Evolutionary conservation across 2,888 invertebrate species (phyloP), one percentile per base, ranked within the genome.

Genomic region (Aspidiotus rigidus): DNA sequence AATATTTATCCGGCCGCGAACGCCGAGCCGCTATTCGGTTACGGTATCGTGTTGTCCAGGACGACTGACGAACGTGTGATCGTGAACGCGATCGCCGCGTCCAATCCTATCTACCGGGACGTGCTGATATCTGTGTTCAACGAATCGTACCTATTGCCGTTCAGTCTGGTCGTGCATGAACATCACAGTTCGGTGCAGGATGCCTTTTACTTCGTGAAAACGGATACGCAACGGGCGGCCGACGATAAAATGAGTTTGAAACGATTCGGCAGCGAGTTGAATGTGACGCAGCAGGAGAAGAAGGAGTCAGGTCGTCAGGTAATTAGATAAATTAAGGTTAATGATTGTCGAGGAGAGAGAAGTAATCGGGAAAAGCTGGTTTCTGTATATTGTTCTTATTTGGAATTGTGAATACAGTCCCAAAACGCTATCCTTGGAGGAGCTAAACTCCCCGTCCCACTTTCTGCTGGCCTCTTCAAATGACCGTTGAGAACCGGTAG

Each of bases 71-170:
- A 89, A 9, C 85, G 88, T 75, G 90, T 92, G 44, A 86, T 91
- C 28, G 87, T 92, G 42, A 77, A 76, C 7, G 89, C 92, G 74
- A 92, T 92, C 11, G 91, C 92, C 0, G 89, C 90, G 1, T 92
- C 93, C 0, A 93, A 93, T 77, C 87, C 91, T 42, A 93, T 94
- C 73, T 91, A 93, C 78, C 83, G 89, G 44, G 93, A 94, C 78
- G 93, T 94, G 3, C 92, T 93, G 77, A 93, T 93, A 5, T 90
- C 92, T 0, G 93, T 94, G 7, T 92, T 94, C 78, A 93, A 93
- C 79, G 85, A 92, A 74, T 91, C 92, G 0, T 88, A 88, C 77
- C 82, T 93, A 75, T 80, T 94, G 74, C 91, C 92, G 53, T 91
- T 93, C 79, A 90, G 90, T 11, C 89, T 91, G 77, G 87, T 92